Percentiles rank a stretch among this genome's conserved stretches.
These are phyloP conservation scores for Baronia brevicornis DNA, from an alignment of 2,888 invertebrate species.

Conservation along the genomic window DNA sequence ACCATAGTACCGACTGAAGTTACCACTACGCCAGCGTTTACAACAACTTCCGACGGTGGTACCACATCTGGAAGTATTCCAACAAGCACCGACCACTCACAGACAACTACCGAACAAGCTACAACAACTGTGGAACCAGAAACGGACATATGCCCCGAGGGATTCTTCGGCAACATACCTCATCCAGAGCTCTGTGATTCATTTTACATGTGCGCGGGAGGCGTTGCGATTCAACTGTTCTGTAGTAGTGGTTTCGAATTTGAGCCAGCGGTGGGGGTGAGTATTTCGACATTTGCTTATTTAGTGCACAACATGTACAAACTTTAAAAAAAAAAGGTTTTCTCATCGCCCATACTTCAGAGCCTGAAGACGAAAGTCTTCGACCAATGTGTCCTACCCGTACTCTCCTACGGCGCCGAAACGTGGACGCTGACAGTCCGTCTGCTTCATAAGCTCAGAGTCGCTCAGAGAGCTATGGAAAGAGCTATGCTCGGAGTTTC, in stretches of 20 bases:
- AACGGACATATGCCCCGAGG: slow-evolving; percentile 25
- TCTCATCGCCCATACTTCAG: too few relatives aligned
- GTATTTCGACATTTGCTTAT: slow-evolving; percentile 1
- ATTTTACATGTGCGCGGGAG: slow-evolving; percentile 36
- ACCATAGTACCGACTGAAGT: too few relatives aligned
- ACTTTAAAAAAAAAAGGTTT: too few relatives aligned
- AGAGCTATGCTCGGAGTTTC: too few relatives aligned
- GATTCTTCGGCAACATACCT: slow-evolving; percentile 30
- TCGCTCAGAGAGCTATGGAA: too few relatives aligned
- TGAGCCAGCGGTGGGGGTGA: slow-evolving; percentile 18
- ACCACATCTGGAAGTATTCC: slow-evolving; percentile 3
- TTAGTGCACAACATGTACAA: too few relatives aligned
- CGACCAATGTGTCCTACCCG: too few relatives aligned
- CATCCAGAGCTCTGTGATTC: slow-evolving; percentile 34
- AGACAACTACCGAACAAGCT: neutral
- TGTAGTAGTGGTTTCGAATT: slow-evolving; percentile 35
- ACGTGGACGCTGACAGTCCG: too few relatives aligned
- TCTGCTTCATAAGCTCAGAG: too few relatives aligned
- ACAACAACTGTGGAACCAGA: neutral
- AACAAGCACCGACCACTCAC: too few relatives aligned
- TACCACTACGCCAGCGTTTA: neutral
- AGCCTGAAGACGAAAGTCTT: too few relatives aligned
- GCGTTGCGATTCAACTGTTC: slow-evolving; percentile 25
- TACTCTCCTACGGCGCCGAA: too few relatives aligned
- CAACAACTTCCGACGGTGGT: neutral